Conservation (phyloP, 2,113 vertebrate species). For the Phylloscopus trochilus region DNA sequence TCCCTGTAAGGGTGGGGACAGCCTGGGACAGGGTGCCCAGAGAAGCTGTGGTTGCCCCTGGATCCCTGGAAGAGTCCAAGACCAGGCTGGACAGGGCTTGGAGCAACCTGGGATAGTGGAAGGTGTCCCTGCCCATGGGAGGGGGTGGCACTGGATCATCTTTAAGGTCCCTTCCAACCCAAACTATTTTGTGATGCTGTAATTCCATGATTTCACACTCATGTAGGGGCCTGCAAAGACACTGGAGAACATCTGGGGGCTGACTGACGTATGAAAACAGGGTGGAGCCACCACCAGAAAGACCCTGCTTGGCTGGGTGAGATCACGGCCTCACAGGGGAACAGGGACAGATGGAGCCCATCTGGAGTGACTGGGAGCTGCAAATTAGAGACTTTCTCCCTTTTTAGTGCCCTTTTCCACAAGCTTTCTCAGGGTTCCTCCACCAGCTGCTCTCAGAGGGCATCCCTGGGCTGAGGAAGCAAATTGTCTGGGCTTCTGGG, state of each 20-base stretch:
- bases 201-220: background rate
- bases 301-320: background rate
- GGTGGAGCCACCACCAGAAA: background rate
- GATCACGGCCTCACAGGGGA: background rate
- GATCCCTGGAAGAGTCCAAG: background rate
- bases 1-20: rapidly evolving
- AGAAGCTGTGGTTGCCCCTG: background rate
- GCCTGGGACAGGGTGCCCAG: background rate
- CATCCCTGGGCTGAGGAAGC: background rate
- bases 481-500: background rate
- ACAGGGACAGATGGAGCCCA: background rate
- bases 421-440: background rate
- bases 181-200: background rate
- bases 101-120: rapidly evolving
- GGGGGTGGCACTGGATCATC: rapidly evolving
- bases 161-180: background rate
- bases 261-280: background rate
- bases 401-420: background rate
- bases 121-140: background rate
- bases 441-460: background rate
- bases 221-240: background rate
- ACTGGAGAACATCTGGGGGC: background rate
- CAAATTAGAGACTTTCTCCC: background rate
- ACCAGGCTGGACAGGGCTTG: rapidly evolving
- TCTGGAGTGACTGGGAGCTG: background rate